Evolutionary conservation across 1,140 invertebrate species (phyloP).

Genomic region (Agrypnia vestita): DNA sequence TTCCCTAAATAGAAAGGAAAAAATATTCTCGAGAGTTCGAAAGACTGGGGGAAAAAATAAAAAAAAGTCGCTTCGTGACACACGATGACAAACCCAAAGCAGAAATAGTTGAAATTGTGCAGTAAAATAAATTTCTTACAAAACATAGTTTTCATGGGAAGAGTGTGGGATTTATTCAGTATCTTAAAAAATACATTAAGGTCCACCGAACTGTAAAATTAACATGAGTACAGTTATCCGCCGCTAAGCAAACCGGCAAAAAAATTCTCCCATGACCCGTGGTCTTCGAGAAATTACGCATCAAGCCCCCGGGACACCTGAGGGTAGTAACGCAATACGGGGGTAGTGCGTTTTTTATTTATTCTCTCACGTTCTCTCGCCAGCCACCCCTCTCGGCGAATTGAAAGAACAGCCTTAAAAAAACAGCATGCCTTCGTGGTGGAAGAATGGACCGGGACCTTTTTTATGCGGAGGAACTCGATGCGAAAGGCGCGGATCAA

Average conservation of each 20-base stretch:
- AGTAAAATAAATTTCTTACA: no score
- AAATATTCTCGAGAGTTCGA: no score
- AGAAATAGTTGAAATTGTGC: no score
- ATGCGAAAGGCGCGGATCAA: slow-evolving; percentile 11
- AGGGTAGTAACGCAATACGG: slow-evolving; percentile 59
- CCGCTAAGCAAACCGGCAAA: background rate
- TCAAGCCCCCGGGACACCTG: slow-evolving; percentile 55
- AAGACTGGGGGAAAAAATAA: no score
- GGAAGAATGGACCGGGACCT: slow-evolving; percentile 56
- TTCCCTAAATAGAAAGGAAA: no score
- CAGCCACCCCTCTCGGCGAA: slow-evolving; percentile 48
- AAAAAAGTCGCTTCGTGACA: no score
- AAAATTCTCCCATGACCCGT: slow-evolving; percentile 59
- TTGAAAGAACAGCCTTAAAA: slow-evolving; percentile 47
- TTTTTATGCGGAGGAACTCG: slow-evolving; percentile 58
- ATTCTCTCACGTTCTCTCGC: slow-evolving; percentile 54
- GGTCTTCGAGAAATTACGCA: slow-evolving; percentile 35
- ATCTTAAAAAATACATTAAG: slow-evolving; percentile 22
- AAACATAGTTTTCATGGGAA: no score
- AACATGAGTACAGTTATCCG: slow-evolving; percentile 52
- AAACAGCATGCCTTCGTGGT: slow-evolving; percentile 52
- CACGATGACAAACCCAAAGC: no score
- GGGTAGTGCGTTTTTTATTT: slow-evolving; percentile 52
- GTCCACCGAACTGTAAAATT: slow-evolving; percentile 39
- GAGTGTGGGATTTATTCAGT: background rate